Evolutionary conservation across 1,140 invertebrate genomes (phyloP).

Genomic region (Diachasmimorpha longicaudata): DNA sequence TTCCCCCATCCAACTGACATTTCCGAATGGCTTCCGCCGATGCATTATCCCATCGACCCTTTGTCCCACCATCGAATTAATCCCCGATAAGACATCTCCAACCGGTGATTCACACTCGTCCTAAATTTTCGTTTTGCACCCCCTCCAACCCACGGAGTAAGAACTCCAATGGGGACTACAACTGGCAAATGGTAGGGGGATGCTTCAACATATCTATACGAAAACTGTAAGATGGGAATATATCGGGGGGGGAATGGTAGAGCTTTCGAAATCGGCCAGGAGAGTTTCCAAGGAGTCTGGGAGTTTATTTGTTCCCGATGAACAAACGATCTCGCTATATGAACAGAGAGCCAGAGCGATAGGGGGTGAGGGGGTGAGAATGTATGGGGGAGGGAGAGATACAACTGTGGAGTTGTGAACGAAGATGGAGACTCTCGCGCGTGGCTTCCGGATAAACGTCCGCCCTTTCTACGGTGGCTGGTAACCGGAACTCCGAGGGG

Average conservation of each 20-base stretch:
- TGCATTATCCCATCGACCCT: not conserved
- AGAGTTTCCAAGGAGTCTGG: conserved; percentile 33
- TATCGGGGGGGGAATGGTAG: conserved; percentile 2
- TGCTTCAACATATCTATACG: not conserved
- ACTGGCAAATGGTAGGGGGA: conserved; percentile 4
- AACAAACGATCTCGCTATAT: conserved; percentile 33
- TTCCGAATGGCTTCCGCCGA: not conserved
- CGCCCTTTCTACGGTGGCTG: conserved; percentile 34
- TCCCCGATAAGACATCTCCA: not conserved
- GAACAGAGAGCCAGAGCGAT: too few relatives aligned
- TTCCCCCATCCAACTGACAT: not conserved
- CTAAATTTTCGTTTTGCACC: not conserved
- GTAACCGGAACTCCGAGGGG: conserved; percentile 19
- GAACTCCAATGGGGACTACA: not conserved
- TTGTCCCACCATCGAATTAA: not conserved
- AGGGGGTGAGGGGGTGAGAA: conserved; percentile 22
- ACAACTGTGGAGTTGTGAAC: not conserved
- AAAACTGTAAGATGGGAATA: conserved; percentile 8
- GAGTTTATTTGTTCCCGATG: conserved; percentile 42
- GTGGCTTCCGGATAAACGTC: conserved; percentile 46
- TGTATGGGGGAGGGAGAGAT: conserved; percentile 19
- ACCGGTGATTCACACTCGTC: not conserved
- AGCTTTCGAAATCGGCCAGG: conserved; percentile 20
- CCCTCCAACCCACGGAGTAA: too few relatives aligned
- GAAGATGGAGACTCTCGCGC: conserved; percentile 34